Conservation (phyloP, 2,888 invertebrate genomes). For the Cecidostiba fungosa region DNA sequence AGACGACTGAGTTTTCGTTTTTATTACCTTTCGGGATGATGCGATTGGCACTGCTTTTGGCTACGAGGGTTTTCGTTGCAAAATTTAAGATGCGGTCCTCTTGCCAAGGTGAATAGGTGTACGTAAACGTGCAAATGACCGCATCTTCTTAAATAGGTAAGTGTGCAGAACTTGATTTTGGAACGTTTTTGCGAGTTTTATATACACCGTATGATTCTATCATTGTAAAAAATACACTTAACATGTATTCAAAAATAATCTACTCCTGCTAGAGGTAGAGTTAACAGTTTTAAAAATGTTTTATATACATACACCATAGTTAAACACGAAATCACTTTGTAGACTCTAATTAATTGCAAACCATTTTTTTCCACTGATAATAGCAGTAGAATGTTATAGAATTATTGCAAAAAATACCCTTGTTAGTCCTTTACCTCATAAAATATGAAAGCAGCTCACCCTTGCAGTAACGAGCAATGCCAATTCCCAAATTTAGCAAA, state of each 20-base stretch:
- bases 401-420: neutral
- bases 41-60: neutral
- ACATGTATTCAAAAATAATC: neutral
- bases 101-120: neutral
- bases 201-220: too few species aligned
- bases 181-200: too few species aligned
- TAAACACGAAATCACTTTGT: neutral
- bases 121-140: neutral
- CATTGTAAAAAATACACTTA: too few species aligned
- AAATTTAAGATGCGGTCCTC: neutral
- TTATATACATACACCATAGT: neutral
- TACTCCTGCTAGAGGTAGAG: neutral
- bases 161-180: neutral
- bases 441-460: conserved; percentile 18
- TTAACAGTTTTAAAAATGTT: neutral
- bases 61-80: neutral
- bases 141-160: neutral
- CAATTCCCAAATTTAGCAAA: conserved; percentile 25
- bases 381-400: neutral
- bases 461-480: neutral
- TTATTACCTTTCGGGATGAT: neutral
- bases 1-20: neutral
- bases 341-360: neutral
- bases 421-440: neutral
- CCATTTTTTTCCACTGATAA: neutral